Evolutionary conservation across 2,888 invertebrate genomes (phyloP).

Genomic region (Melikaiella ostensackeni): DNA sequence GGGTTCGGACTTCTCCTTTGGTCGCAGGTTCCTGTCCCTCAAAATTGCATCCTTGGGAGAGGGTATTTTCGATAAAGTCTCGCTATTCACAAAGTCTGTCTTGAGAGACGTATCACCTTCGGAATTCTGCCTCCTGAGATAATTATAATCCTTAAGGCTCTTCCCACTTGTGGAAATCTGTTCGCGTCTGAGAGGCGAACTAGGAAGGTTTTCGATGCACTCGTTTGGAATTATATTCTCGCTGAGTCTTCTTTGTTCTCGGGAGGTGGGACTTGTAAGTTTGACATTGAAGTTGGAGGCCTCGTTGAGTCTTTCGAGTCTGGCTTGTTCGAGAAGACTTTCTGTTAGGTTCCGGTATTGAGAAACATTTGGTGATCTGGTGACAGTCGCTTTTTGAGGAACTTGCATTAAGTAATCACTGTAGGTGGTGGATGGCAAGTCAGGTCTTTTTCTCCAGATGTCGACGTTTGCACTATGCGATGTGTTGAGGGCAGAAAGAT

Average conservation of each 20-base stretch:
- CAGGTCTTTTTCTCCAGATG: slow-evolving; percentile 70
- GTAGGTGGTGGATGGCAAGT: slow-evolving; percentile 62
- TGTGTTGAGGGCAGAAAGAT: slow-evolving; percentile 61
- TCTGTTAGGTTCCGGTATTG: slow-evolving; percentile 70
- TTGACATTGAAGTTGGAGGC: slow-evolving; percentile 71
- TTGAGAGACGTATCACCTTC: slow-evolving; percentile 70
- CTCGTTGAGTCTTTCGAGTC: slow-evolving; percentile 68
- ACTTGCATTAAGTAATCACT: slow-evolving; percentile 65
- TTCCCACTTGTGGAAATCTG: slow-evolving; percentile 56
- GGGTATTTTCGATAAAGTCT: slow-evolving; percentile 48
- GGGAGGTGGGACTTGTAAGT: slow-evolving; percentile 61
- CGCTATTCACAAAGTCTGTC: slow-evolving; percentile 58
- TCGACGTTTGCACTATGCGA: slow-evolving; percentile 70
- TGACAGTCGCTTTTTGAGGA: slow-evolving; percentile 68
- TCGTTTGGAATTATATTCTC: slow-evolving; percentile 57
- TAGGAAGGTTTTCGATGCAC: slow-evolving; percentile 41
- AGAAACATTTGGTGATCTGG: slow-evolving; percentile 70
- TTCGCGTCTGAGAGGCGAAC: slow-evolving; percentile 59
- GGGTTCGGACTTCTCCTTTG: slow-evolving; percentile 70
- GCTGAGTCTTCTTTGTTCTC: slow-evolving; percentile 68
- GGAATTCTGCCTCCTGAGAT: slow-evolving; percentile 71
- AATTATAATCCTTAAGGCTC: slow-evolving; percentile 65
- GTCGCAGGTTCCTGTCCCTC: slow-evolving; percentile 58
- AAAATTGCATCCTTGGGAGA: slow-evolving; percentile 49
- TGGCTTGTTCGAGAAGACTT: slow-evolving; percentile 66